These are phyloP conservation scores for Sinonovacula constricta DNA, from an alignment of 1,140 invertebrate genomes.

Conservation along the genomic window DNA sequence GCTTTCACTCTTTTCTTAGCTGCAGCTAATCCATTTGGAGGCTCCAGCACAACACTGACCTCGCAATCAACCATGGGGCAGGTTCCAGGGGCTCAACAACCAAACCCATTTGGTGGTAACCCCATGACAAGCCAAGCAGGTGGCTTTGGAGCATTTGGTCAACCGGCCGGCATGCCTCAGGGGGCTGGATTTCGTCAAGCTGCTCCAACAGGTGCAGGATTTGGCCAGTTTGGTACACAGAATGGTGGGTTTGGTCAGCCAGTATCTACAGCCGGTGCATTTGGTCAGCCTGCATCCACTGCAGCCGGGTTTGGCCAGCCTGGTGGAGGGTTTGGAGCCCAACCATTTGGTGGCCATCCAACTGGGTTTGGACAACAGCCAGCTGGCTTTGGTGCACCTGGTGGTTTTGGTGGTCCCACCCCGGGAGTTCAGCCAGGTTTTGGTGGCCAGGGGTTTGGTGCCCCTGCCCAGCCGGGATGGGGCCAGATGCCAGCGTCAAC, in stretches of 20 bases:
- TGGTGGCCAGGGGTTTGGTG: constrained; percentile 35
- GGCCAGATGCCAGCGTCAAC: constrained; percentile 12
- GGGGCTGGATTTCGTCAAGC: constrained; percentile 39
- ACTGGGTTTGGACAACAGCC: too few species aligned
- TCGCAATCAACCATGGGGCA: constrained; percentile 16
- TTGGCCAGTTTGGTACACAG: constrained; percentile 51
- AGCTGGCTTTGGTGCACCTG: constrained; percentile 1
- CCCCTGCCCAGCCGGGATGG: constrained; percentile 16
- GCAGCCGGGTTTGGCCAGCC: constrained; percentile 41
- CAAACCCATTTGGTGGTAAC: constrained; percentile 55
- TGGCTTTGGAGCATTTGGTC: constrained; percentile 35
- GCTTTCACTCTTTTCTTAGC: constrained; percentile 30
- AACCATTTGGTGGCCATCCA: too few species aligned
- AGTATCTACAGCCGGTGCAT: constrained; percentile 13
- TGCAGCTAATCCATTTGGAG: constrained; percentile 63
- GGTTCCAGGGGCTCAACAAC: constrained; percentile 19
- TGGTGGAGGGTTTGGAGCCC: constrained; percentile 51
- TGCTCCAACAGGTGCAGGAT: constrained; percentile 44
- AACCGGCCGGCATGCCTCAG: constrained; percentile 15
- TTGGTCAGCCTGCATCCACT: constrained; percentile 6
- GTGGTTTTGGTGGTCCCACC: constrained; percentile 31
- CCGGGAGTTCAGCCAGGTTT: constrained; percentile 34
- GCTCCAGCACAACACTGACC: constrained; percentile 7
- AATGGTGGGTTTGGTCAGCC: constrained; percentile 51
- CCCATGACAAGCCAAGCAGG: constrained; percentile 14